Percentiles rank a stretch among this genome's conserved stretches.
phyloP scores from a whole-genome alignment of 1,140 invertebrate genomes.

The Theocolax elegans region DNA sequence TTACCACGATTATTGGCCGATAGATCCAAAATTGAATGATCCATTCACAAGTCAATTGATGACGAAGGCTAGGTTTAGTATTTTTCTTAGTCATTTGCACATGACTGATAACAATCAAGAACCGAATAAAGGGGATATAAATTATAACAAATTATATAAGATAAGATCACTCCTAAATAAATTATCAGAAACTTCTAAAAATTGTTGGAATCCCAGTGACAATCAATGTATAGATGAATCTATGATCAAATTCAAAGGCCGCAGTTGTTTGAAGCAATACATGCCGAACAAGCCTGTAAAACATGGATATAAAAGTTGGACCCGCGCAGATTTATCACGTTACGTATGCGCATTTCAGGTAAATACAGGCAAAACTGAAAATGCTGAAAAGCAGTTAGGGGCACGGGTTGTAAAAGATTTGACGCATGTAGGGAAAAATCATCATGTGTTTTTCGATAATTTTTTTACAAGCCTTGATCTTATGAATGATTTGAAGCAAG shows the following conservation, averaged over 20 bases:
- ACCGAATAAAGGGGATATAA: conserved; percentile 36
- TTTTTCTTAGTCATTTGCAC: conserved; percentile 37
- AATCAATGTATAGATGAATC: conserved; percentile 52
- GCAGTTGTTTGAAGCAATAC: conserved; percentile 61
- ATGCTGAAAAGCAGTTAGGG: conserved; percentile 46
- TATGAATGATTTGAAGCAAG: conserved; percentile 52
- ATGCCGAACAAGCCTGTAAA: too few relatives aligned
- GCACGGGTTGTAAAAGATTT: conserved; percentile 55
- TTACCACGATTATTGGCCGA: conserved; percentile 46
- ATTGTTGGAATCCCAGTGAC: conserved; percentile 7
- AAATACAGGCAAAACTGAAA: conserved; percentile 59
- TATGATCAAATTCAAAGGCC: conserved; percentile 59
- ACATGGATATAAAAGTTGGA: too few relatives aligned
- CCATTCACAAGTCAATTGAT: conserved; percentile 40
- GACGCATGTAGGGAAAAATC: too few relatives aligned
- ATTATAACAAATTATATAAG: conserved; percentile 46
- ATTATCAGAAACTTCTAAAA: conserved; percentile 36
- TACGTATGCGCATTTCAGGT: conserved; percentile 63
- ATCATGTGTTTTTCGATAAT: too few relatives aligned
- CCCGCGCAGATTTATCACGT: conserved; percentile 52
- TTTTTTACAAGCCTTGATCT: conserved; percentile 54
- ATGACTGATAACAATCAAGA: too few relatives aligned
- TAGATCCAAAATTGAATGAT: too few relatives aligned
- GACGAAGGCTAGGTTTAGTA: conserved; percentile 39
- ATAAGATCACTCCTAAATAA: too few relatives aligned